Conservation (phyloP, 2,113 vertebrate species). For the Phaetusa simplex region DNA sequence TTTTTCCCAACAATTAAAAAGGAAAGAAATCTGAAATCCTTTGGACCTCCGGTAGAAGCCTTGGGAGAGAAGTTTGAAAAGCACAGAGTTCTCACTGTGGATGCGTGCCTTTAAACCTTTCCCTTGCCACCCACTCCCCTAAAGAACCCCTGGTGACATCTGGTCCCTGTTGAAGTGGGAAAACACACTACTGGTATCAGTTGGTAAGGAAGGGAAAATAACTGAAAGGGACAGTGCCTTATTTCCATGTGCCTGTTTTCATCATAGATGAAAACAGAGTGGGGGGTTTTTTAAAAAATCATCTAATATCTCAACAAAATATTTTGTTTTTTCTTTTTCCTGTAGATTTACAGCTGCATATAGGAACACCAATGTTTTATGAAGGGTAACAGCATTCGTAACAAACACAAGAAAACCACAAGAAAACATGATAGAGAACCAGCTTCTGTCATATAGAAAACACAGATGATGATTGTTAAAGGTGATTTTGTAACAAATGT, state of each 20-base stretch:
- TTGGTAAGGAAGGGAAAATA: not conserved
- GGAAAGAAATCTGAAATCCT: not conserved
- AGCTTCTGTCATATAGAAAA: not conserved
- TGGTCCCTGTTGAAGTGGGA: not conserved
- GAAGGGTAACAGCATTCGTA: not conserved
- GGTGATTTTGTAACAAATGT: not conserved
- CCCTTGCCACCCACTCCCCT: not conserved
- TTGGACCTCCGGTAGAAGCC: not conserved
- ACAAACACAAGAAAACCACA: not conserved
- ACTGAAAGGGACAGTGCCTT: not conserved
- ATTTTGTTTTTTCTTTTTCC: not conserved
- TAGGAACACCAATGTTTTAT: not conserved
- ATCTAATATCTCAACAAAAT: not conserved
- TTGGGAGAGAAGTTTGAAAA: not conserved
- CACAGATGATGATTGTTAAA: not conserved
- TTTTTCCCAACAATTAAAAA: not conserved
- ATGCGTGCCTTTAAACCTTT: not conserved
- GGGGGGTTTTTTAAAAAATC: not conserved
- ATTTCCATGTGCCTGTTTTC: not conserved
- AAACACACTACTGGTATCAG: not conserved
- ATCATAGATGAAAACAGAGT: not conserved
- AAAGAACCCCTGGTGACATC: not conserved
- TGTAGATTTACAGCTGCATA: not conserved
- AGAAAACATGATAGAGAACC: not conserved
- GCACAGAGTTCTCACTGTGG: not conserved